phyloP scores from a whole-genome alignment of 2,113 vertebrate species.

The Microtus oregoni region DNA sequence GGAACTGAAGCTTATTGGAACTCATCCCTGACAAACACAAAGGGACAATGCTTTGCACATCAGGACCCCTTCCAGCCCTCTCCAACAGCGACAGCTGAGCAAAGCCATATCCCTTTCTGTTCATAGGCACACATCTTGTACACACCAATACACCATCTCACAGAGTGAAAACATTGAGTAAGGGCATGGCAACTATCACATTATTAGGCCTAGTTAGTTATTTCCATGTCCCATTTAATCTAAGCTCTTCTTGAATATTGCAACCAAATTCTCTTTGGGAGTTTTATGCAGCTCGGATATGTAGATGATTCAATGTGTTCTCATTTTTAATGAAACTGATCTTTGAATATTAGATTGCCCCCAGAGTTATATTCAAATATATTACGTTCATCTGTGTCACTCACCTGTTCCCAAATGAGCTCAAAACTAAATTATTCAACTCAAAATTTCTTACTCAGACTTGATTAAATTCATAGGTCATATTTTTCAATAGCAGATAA shows the following conservation, averaged over 20 bases:
- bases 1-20: neutral
- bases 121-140: neutral
- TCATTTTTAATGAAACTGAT: slow-evolving; percentile 38
- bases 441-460: slow-evolving; percentile 26
- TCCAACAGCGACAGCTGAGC: neutral
- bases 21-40: neutral
- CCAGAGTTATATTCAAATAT: slow-evolving; percentile 17
- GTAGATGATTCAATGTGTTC: neutral
- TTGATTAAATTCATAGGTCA: neutral
- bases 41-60: too few species aligned
- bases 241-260: neutral
- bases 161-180: neutral
- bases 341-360: slow-evolving; percentile 49
- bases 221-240: neutral
- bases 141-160: slow-evolving; percentile 11
- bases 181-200: neutral
- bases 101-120: neutral
- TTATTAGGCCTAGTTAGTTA: slow-evolving; percentile 9
- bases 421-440: slow-evolving; percentile 55
- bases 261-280: neutral
- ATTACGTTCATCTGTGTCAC: slow-evolving; percentile 40
- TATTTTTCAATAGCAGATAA: slow-evolving; percentile 26
- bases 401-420: slow-evolving; percentile 16
- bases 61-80: neutral
- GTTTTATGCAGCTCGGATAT: neutral